A percentile compares a stretch with the other conserved stretches of the same genome.
Conservation (phyloP, 2,113 vertebrate genomes). For the Sebastes schlegelii region DNA sequence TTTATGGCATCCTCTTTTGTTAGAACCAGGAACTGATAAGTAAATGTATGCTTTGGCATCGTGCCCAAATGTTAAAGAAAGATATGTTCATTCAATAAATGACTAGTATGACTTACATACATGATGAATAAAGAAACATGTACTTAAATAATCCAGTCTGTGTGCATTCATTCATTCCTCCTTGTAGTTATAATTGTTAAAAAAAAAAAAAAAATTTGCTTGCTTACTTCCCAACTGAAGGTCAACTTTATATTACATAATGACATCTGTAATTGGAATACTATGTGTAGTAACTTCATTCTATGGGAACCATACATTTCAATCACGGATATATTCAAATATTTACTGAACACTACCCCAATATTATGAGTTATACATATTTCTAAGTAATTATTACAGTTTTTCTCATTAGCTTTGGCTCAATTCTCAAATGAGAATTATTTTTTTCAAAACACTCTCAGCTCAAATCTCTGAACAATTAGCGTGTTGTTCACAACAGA, state of each 20-base stretch:
- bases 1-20: not conserved
- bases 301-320: not conserved
- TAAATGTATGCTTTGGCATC: not conserved
- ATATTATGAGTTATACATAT: not conserved
- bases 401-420: too few relatives aligned
- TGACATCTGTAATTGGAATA: not conserved
- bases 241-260: not conserved
- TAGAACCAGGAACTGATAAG: not conserved
- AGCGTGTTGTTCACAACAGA: too few relatives aligned
- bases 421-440: too few relatives aligned
- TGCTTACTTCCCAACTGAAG: not conserved
- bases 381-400: not conserved
- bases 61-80: not conserved
- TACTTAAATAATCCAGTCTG: not conserved
- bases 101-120: not conserved
- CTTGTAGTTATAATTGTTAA: not conserved
- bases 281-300: not conserved
- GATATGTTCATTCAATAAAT: not conserved
- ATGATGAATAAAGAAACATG: not conserved
- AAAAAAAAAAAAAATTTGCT: too few relatives aligned
- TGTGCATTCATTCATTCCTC: not conserved
- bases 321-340: not conserved
- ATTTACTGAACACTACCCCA: not conserved
- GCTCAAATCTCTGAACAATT: too few relatives aligned
- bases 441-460: too few relatives aligned